These are phyloP conservation scores for Astropecten irregularis DNA, from an alignment of 53 echinoderm and acorn worm species.

Conservation along the genomic window DNA sequence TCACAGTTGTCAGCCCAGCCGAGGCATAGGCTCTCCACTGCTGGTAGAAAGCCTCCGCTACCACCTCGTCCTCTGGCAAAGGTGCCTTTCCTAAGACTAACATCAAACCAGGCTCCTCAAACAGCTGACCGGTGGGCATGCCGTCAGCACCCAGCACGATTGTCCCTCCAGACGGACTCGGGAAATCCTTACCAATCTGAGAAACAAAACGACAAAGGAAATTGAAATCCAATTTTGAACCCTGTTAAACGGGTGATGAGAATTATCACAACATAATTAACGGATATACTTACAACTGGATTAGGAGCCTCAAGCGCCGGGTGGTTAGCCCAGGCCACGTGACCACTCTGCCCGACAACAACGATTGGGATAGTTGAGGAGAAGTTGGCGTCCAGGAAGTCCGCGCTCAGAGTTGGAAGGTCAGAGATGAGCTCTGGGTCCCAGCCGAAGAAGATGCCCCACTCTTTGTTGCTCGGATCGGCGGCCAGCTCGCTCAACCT, in stretches of 20 bases:
- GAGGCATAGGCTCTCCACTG: constrained; percentile 58
- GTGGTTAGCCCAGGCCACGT: constrained; percentile 48
- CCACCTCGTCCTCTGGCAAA: background rate
- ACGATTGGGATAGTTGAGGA: constrained; percentile 22
- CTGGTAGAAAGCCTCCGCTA: background rate
- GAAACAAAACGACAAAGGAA: too few relatives aligned
- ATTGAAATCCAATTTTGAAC: too few relatives aligned
- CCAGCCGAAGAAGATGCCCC: constrained; percentile 56
- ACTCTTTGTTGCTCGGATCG: background rate
- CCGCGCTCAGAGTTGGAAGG: constrained; percentile 43
- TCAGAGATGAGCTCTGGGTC: constrained; percentile 62
- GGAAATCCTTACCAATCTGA: constrained; percentile 32
- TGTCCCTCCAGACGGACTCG: constrained; percentile 52
- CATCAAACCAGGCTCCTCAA: constrained; percentile 63
- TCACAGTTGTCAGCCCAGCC: constrained; percentile 66
- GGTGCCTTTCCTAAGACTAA: constrained; percentile 28
- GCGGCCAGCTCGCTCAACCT: constrained; percentile 3
- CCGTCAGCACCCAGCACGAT: constrained; percentile 57
- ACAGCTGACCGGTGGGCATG: constrained; percentile 59
- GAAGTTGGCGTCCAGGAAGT: constrained; percentile 39
- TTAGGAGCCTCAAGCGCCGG: constrained; percentile 4
- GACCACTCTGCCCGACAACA: constrained; percentile 33
- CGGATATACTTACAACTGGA: too few relatives aligned
- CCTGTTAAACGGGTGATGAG: too few relatives aligned
- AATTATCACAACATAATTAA: too few relatives aligned